Evolutionary conservation across 2,888 invertebrate genomes (phyloP).

Genomic region (Allygus modestus): DNA sequence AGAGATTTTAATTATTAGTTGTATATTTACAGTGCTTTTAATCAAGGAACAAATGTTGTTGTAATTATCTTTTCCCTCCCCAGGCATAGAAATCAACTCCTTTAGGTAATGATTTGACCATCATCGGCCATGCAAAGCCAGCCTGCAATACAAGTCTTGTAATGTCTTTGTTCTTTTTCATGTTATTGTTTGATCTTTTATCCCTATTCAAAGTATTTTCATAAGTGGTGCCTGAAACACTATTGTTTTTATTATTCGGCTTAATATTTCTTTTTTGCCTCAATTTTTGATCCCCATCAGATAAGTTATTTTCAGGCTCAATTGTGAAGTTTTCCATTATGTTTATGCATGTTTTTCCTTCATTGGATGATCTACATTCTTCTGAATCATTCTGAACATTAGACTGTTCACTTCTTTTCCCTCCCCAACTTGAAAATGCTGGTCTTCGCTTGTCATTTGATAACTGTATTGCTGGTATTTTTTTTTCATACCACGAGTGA

Average conservation of each 20-base stretch:
- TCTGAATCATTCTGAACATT: neutral
- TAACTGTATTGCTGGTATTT: conserved; percentile 21
- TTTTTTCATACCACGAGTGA: conserved; percentile 45
- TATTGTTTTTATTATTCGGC: neutral
- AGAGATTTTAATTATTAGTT: neutral
- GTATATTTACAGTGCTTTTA: neutral
- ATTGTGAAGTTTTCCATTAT: conserved; percentile 47
- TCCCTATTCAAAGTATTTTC: conserved; percentile 29
- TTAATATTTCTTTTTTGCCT: conserved; percentile 16
- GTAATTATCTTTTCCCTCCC: conserved; percentile 72
- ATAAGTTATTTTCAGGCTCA: neutral
- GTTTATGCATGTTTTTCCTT: conserved; percentile 51
- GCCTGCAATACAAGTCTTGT: conserved; percentile 60
- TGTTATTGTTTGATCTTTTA: conserved; percentile 57
- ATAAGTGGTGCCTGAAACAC: neutral
- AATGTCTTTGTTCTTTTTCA: conserved; percentile 61
- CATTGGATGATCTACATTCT: conserved; percentile 7
- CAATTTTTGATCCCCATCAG: neutral
- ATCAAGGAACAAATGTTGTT: conserved; percentile 14
- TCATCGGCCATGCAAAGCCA: conserved; percentile 62
- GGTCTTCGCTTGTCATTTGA: conserved; percentile 67
- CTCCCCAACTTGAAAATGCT: conserved; percentile 71
- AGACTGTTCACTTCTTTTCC: conserved; percentile 67
- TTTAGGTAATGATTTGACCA: conserved; percentile 61
- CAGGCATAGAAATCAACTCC: conserved; percentile 71